Evolutionary conservation across 2,888 invertebrate species (phyloP), one percentile per base, ranked within the genome.

Genomic region (Cacoxenus indagator): DNA sequence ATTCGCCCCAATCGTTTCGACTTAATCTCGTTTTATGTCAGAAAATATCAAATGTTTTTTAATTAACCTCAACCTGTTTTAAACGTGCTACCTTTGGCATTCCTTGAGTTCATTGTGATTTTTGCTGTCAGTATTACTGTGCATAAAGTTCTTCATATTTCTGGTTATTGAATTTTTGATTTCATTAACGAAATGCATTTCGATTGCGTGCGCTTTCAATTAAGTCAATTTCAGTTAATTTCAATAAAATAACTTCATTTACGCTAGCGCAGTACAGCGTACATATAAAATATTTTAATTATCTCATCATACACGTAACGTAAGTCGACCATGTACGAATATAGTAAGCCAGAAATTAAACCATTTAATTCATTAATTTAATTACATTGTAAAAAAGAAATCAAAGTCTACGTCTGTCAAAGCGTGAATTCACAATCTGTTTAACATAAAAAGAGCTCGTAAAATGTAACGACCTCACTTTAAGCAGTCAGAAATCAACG

Each of bases 401-500:
- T 45, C 37, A 26, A 55, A 19, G n/a, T n/a, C n/a, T n/a, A n/a
- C n/a, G n/a, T n/a, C n/a, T n/a, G n/a, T n/a, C n/a, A n/a, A n/a
- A n/a, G n/a, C n/a, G n/a, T n/a, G n/a, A n/a, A n/a, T n/a, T n/a
- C n/a, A n/a, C n/a, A n/a, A n/a, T n/a, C n/a, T n/a, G n/a, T n/a
- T n/a, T n/a, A n/a, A n/a, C n/a, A n/a, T n/a, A n/a, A n/a, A n/a
- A n/a, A n/a, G n/a, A n/a, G n/a, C n/a, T n/a, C n/a, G n/a, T n/a
- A n/a, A n/a, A n/a, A n/a, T n/a, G n/a, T n/a, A n/a, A n/a, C n/a
- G n/a, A n/a, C n/a, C n/a, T n/a, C n/a, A n/a, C n/a, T n/a, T n/a
- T n/a, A n/a, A n/a, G n/a, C n/a, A n/a, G n/a, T n/a, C 27, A 69
- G 51, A 37, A 55, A 22, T 17, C 71, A 69, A 45, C 54, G 24